These are phyloP conservation scores for Corynorhinus townsendii DNA, from an alignment of 2,113 vertebrate genomes.

Conservation along the genomic window DNA sequence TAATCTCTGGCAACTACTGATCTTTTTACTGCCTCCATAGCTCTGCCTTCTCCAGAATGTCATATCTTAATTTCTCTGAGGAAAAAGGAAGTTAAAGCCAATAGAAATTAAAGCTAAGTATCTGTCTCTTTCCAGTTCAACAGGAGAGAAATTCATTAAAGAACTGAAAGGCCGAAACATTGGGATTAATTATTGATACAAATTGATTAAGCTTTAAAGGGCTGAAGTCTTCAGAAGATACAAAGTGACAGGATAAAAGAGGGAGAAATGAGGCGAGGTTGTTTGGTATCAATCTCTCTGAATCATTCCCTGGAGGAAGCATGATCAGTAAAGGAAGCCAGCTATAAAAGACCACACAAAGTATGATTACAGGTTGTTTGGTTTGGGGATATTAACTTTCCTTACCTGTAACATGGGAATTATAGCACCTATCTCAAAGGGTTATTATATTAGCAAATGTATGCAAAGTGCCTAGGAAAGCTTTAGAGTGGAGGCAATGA, in stretches of 20 bases:
- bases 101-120: neutral
- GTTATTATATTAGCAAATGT: neutral
- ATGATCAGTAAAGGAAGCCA: neutral
- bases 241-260: neutral
- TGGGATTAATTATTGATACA: neutral
- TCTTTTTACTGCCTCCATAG: neutral
- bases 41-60: neutral
- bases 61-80: neutral
- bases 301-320: neutral
- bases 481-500: neutral
- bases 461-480: neutral
- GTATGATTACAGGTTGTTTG: neutral
- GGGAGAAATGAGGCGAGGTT: neutral
- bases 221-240: neutral
- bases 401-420: neutral
- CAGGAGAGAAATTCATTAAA: constrained; percentile 17
- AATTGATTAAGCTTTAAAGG: neutral
- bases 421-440: neutral
- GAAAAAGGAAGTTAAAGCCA: neutral
- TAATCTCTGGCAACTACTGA: neutral
- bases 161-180: neutral
- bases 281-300: neutral
- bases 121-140: neutral
- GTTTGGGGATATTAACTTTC: neutral
- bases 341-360: neutral